Percentiles rank a stretch among this genome's conserved stretches.
phyloP scores from a whole-genome alignment of 2,113 vertebrate genomes.

The Pelodiscus sinensis region DNA sequence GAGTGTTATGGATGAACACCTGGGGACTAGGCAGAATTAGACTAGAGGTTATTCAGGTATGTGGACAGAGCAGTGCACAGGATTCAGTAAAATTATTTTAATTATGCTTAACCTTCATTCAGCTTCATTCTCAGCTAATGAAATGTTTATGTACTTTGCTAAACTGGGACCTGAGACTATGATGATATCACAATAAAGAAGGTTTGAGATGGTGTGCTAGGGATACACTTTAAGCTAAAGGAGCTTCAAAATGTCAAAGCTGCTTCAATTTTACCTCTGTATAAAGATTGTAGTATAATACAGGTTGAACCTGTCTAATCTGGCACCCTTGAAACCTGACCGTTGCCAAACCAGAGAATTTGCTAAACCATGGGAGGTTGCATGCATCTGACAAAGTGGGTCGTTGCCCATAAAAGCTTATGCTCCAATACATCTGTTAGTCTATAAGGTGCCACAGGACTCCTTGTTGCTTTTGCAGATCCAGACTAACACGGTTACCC shows the following conservation, averaged over 20 bases:
- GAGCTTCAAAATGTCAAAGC: background rate
- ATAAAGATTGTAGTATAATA: background rate
- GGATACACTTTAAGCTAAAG: background rate
- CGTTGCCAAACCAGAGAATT: too few relatives aligned
- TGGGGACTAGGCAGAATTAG: background rate
- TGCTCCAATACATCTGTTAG: too few relatives aligned
- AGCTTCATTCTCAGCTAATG: background rate
- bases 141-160: accelerated
- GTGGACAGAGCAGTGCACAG: background rate
- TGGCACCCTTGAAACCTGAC: too few relatives aligned
- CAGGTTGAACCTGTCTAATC: too few relatives aligned
- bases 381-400: too few relatives aligned
- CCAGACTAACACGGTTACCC: too few relatives aligned
- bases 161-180: accelerated
- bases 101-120: background rate
- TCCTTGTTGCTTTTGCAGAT: too few relatives aligned
- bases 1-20: background rate
- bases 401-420: too few relatives aligned
- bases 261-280: background rate
- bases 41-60: background rate
- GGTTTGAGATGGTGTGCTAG: background rate
- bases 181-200: background rate
- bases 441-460: too few relatives aligned
- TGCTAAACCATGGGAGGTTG: too few relatives aligned
- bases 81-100: background rate